Evolutionary conservation across 2,797 vertebrate genomes (phyloP).

Genomic region (Molossus alvarezi): DNA sequence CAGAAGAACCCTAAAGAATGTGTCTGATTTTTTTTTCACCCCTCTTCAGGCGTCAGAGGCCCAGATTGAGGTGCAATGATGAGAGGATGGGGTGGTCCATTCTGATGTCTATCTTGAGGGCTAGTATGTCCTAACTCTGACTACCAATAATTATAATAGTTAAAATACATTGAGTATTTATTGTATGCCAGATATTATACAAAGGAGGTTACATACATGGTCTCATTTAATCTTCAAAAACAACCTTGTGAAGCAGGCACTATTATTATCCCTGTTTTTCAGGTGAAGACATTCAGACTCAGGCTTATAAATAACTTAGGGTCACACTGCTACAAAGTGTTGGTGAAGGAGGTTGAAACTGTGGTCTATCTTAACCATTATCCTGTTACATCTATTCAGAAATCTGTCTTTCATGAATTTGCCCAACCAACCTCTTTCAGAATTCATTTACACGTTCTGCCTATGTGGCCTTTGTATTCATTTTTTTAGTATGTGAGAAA

Average conservation of each 20-base stretch:
- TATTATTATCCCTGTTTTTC: conserved; percentile 45
- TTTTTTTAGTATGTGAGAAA: conserved; percentile 6
- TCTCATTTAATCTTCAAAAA: conserved; percentile 54
- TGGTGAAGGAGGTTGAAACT: background rate
- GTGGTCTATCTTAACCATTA: background rate
- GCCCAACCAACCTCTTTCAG: background rate
- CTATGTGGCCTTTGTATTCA: background rate
- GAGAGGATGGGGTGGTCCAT: conserved; percentile 81
- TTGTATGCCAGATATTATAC: conserved; percentile 73
- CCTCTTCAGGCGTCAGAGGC: conserved; percentile 77
- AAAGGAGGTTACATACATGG: conserved; percentile 11
- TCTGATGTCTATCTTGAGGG: conserved; percentile 85
- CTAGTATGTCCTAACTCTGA: conserved; percentile 84
- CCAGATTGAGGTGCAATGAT: conserved; percentile 70
- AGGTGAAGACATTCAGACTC: conserved; percentile 39
- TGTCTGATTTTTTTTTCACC: background rate
- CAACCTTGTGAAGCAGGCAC: conserved; percentile 5
- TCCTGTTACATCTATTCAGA: background rate
- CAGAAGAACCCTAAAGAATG: conserved; percentile 12
- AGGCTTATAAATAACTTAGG: conserved; percentile 35
- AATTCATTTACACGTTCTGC: conserved; percentile 57
- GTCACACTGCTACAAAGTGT: background rate
- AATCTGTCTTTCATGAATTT: conserved; percentile 49
- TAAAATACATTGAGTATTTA: conserved; percentile 33
- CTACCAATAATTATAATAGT: conserved; percentile 60